Evolutionary conservation across 2,797 vertebrate species (phyloP).

Genomic region (Oceanodroma leucorhoa): DNA sequence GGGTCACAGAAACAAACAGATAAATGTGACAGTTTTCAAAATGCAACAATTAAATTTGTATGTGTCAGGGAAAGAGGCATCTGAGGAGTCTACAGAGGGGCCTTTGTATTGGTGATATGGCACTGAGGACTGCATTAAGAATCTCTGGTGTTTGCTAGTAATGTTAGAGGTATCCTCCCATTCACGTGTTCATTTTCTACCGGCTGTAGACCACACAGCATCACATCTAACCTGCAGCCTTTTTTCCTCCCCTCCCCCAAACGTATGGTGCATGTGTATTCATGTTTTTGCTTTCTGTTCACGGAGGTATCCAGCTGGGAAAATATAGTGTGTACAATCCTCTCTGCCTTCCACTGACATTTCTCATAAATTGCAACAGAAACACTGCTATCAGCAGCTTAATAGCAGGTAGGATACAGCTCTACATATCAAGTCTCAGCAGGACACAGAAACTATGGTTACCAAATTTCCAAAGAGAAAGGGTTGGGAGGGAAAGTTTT

Average conservation of each 20-base stretch:
- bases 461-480: slow-evolving; percentile 75
- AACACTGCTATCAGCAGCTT: slow-evolving; percentile 82
- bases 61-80: background rate
- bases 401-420: slow-evolving; percentile 78
- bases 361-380: slow-evolving; percentile 82
- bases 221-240: slow-evolving; percentile 60
- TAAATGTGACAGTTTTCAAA: background rate
- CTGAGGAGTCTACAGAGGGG: background rate
- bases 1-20: background rate
- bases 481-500: slow-evolving; percentile 48
- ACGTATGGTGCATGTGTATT: slow-evolving; percentile 70
- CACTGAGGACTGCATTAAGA: background rate
- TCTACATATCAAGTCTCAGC: slow-evolving; percentile 78
- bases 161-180: slow-evolving; percentile 10
- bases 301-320: slow-evolving; percentile 81
- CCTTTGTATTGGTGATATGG: background rate
- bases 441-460: slow-evolving; percentile 78
- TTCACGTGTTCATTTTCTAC: slow-evolving; percentile 52
- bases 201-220: slow-evolving; percentile 64
- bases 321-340: slow-evolving; percentile 82
- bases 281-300: slow-evolving; percentile 79
- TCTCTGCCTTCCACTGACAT: slow-evolving; percentile 80
- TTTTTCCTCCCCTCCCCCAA: slow-evolving; percentile 50
- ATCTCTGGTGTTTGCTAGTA: background rate
- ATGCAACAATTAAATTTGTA: background rate